Evolutionary conservation across 2,888 invertebrate species (phyloP), one percentile per base, ranked within the genome.

Genomic region (Eilema caniola): DNA sequence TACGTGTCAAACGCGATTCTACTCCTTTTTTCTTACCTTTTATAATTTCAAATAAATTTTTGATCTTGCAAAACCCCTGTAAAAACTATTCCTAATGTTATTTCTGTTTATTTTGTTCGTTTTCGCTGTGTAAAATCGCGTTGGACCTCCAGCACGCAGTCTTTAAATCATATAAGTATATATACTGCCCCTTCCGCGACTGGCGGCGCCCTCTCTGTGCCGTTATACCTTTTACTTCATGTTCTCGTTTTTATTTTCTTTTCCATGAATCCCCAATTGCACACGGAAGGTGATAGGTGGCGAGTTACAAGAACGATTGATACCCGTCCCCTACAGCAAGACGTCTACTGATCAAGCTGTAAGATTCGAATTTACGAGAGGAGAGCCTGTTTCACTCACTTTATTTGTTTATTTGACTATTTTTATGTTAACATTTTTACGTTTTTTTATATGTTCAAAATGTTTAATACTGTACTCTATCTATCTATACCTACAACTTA

Each of bases 331-430:
- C 96, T 99, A 99, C 98, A 99, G 99, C 98, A 99, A 99, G 98
- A 99, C 98, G 96, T 98, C 99, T 96, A 99, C 99, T 96, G 99
- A 99, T 97, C 99, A 99, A 98, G 99, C 99, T 98, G 99, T 99
- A 99, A 99, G 99, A 97, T 88, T 88, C 89, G 83, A 84, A 79
- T 86, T 85, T 80, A 79, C 80, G 84, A 85, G 80, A 84, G 80
- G 85, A 89, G 79, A 86, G 88, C 91, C 88, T 91, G 89, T 90
- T 89, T 91, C 91, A 90, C 88, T 92, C 92, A 90, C 90, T 84
- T 90, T 87, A 87, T 83, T 79, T 85, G 89, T 89, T 90, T 85
- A 86, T 88, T 89, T 83, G 41, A 77, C 82, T 81, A 84, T 85
- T 81, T 87, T 87, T 88, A 83, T 87, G 90, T 90, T 92, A 86